Conservation (phyloP, 1,140 invertebrate species). For the Drosophila nebulosa region DNA sequence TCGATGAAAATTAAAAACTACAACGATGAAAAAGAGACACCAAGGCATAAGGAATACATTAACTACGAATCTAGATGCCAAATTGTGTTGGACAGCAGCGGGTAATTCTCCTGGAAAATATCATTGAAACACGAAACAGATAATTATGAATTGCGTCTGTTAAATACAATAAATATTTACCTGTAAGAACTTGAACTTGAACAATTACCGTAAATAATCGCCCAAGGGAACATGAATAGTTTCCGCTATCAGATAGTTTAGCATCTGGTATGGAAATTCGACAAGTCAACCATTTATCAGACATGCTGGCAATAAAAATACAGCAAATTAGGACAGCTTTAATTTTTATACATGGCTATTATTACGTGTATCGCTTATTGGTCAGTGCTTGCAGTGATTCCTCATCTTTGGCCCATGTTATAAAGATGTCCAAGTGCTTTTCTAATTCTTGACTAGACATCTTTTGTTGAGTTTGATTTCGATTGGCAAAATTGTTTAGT, state of each 20-base stretch:
- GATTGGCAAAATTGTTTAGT: slow-evolving; percentile 64
- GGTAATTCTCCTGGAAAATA: slow-evolving; percentile 75
- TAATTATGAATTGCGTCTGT: background rate
- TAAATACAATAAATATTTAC: slow-evolving; percentile 29
- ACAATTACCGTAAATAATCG: slow-evolving; percentile 79
- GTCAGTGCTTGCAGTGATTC: slow-evolving; percentile 50
- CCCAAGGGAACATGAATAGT: slow-evolving; percentile 80
- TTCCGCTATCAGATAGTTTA: slow-evolving; percentile 79
- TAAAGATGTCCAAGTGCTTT: slow-evolving; percentile 78
- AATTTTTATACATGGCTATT: background rate
- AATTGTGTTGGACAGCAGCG: slow-evolving; percentile 80
- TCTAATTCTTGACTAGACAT: slow-evolving; percentile 79
- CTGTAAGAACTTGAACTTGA: slow-evolving; percentile 81
- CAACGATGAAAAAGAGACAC: slow-evolving; percentile 29
- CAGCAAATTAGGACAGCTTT: background rate
- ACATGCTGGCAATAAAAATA: slow-evolving; percentile 53
- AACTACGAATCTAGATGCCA: slow-evolving; percentile 21
- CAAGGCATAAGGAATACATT: slow-evolving; percentile 7
- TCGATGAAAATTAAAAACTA: slow-evolving; percentile 24
- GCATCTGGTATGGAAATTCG: slow-evolving; percentile 77
- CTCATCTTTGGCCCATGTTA: slow-evolving; percentile 81
- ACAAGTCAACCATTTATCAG: slow-evolving; percentile 74
- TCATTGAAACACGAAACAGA: background rate
- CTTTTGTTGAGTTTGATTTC: slow-evolving; percentile 66
- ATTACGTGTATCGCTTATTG: slow-evolving; percentile 67